Evolutionary conservation across 2,113 vertebrate genomes (phyloP).

Genomic region (Lepus europaeus): DNA sequence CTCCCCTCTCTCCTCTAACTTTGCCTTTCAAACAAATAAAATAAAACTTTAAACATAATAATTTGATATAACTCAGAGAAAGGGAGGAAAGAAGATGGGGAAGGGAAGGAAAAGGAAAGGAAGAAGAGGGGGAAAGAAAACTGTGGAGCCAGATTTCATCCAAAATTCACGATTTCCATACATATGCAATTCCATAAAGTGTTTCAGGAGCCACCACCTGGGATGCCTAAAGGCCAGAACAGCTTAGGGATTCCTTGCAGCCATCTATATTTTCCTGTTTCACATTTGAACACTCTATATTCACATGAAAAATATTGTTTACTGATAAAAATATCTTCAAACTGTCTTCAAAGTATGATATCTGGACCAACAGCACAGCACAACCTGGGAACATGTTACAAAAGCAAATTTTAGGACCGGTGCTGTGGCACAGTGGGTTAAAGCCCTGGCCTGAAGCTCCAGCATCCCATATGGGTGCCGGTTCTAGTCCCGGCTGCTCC

Average conservation of each 20-base stretch:
- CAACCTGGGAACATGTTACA: background rate
- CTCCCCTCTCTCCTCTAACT: no score
- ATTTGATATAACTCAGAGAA: background rate
- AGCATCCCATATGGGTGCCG: no score
- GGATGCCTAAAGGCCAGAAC: background rate
- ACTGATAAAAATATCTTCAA: background rate
- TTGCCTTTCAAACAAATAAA: no score
- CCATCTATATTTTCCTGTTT: background rate
- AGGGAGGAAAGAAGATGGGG: background rate
- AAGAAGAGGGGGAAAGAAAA: slow-evolving; percentile 15
- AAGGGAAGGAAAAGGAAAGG: background rate
- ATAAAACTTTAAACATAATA: no score
- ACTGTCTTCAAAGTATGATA: background rate
- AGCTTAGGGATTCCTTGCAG: background rate
- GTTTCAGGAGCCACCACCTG: background rate
- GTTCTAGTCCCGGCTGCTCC: no score
- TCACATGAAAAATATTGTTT: background rate
- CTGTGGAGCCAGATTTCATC: background rate
- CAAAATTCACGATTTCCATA: background rate
- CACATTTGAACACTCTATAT: background rate
- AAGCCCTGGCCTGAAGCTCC: no score
- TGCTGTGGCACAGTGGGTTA: no score
- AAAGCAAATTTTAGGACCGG: background rate
- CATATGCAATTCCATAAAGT: background rate
- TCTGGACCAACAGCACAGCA: background rate